Base-by-base conservation (phyloP, 1,140 invertebrate genomes). In the Plectrocnemia conspersa region DNA sequence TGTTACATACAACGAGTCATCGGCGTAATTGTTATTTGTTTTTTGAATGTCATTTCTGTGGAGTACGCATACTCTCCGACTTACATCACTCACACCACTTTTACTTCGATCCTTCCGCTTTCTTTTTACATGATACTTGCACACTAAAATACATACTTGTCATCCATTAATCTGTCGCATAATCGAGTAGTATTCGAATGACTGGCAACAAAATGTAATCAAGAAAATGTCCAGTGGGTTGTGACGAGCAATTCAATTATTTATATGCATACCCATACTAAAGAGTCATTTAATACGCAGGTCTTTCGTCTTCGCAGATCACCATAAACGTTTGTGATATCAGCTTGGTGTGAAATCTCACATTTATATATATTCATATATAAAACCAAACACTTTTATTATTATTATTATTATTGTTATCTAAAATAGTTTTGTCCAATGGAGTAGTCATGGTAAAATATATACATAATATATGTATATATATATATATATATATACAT, bases 271-370 rank as follows among this genome's bases (percentile, higher is more conserved):
- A 35, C 47, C 33, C 47, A 50, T 50, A 50, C 47, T 23, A 3
- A n/a, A 35, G 33, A 50, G 47, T 38, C 35, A 50, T 50, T 50
- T 50, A 24, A 50, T 50, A 23, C 29, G 23, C 11, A 45, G 27
- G 36, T 6, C 40, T 50, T 50, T 50, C 40, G 50, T 52, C 50
- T 52, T 52, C 42, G 42, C 47, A 50, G 47, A 50, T 50, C 47
- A 50, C 48, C 49, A 27, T 44, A 58, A 58, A 58, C 35, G 56
- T 58, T 58, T 58, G 56, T 58, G 49, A 58, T 58, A 36, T 58
- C 56, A 58, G 44, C 56, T 40, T 52, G 55, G 55, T 52, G 54
- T 50, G 7, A 44, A 24, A 21, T 54, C 18, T 24, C 13, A 23
- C 24, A 11, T 32, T 24, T 36, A 36, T 35, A 7, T 10, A 36